phyloP scores from a whole-genome alignment of 2,797 vertebrate species.

The Rhynchotus rufescens region DNA sequence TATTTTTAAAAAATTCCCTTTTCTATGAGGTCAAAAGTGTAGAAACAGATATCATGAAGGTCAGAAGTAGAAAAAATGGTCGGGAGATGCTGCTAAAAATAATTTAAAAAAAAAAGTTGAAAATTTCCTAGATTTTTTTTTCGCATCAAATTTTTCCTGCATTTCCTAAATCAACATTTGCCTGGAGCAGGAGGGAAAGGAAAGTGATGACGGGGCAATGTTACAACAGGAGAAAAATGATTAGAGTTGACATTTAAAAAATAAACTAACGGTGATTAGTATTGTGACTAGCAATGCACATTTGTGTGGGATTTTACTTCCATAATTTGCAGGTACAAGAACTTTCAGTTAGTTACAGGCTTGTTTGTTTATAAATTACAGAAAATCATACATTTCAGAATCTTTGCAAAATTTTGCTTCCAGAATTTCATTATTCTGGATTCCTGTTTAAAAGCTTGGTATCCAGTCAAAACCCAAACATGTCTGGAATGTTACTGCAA shows the following conservation, averaged over 20 bases:
- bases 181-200: conserved; percentile 29
- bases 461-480: not conserved
- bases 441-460: not conserved
- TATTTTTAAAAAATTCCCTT: not conserved
- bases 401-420: not conserved
- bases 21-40: not conserved
- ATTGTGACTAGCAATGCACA: not conserved
- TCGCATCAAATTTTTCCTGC: not conserved
- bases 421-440: not conserved
- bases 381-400: not conserved
- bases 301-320: not conserved
- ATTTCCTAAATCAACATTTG: conserved; percentile 24
- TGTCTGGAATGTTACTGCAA: not conserved
- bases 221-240: not conserved
- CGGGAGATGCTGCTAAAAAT: not conserved
- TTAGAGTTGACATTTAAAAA: conserved; percentile 30
- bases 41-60: not conserved
- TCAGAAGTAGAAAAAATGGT: not conserved
- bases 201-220: conserved; percentile 27
- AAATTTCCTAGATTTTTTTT: not conserved
- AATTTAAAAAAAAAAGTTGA: not conserved
- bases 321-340: not conserved
- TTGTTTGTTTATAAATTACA: not conserved
- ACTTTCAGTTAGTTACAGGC: not conserved
- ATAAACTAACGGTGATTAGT: not conserved